phyloP scores from a whole-genome alignment of 2,113 vertebrate species.

The Daphoenositta chrysoptera region DNA sequence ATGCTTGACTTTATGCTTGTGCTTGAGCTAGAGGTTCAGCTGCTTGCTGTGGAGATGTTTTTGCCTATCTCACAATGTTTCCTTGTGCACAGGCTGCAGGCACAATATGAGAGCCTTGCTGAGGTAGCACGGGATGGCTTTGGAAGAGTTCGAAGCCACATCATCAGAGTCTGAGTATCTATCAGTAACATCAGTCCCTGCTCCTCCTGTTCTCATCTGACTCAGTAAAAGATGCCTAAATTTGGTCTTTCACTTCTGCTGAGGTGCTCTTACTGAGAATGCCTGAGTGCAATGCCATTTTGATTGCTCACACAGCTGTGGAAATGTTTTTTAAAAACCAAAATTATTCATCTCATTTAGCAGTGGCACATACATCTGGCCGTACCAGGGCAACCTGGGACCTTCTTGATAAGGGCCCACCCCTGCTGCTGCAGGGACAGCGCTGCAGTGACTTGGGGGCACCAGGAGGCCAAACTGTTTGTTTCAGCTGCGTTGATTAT shows the following conservation, averaged over 20 bases:
- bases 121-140: neutral
- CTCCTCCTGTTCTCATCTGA: neutral
- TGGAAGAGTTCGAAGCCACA: neutral
- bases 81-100: neutral
- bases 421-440: neutral
- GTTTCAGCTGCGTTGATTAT: neutral
- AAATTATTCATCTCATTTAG: neutral
- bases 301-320: neutral
- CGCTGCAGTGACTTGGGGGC: neutral
- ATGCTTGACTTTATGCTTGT: neutral
- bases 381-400: neutral
- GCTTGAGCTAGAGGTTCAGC: neutral
- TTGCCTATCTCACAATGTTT: neutral
- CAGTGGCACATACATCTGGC: neutral
- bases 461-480: neutral
- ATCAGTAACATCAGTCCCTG: neutral
- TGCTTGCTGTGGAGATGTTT: neutral
- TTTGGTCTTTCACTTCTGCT: neutral
- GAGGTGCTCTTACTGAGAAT: neutral
- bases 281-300: neutral
- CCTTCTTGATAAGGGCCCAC: neutral
- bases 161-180: neutral
- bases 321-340: neutral
- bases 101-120: neutral
- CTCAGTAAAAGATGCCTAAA: neutral